Evolutionary conservation across 2,888 invertebrate species (phyloP).

Genomic region (Autographa pulchrina): DNA sequence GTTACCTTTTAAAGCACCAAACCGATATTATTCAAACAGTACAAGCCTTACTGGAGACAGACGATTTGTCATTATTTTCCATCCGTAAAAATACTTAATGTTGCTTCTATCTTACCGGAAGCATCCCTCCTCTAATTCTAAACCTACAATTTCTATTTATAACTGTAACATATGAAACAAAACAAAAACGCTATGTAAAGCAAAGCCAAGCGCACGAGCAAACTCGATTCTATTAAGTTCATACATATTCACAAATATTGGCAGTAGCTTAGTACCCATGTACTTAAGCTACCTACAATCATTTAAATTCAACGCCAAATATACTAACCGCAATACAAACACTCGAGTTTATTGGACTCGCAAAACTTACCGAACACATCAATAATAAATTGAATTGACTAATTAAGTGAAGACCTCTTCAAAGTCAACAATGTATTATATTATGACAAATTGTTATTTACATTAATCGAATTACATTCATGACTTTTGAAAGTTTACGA

Average conservation of each 20-base stretch:
- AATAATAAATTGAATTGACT: slow-evolving; percentile 62
- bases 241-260: not conserved
- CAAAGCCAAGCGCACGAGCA: not conserved
- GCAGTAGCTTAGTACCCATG: not conserved
- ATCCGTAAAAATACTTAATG: too few species aligned
- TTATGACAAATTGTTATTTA: slow-evolving; percentile 53
- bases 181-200: not conserved
- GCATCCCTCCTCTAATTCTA: too few species aligned
- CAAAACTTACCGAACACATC: slow-evolving; percentile 57
- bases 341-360: slow-evolving; percentile 59
- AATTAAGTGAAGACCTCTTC: slow-evolving; percentile 69
- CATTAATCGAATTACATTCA: slow-evolving; percentile 11
- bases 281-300: slow-evolving; percentile 11
- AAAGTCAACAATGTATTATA: slow-evolving; percentile 48
- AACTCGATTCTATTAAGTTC: not conserved
- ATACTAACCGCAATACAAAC: slow-evolving; percentile 64
- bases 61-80: too few species aligned
- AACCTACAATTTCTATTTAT: too few species aligned
- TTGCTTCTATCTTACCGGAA: too few species aligned
- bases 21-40: not conserved
- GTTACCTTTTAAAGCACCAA: not conserved
- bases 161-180: too few species aligned
- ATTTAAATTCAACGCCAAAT: slow-evolving; percentile 28
- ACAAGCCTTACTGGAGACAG: too few species aligned
- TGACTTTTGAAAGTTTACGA: slow-evolving; percentile 7